Conservation (phyloP, 2,888 invertebrate genomes). For the Pemphredon lugubris region DNA sequence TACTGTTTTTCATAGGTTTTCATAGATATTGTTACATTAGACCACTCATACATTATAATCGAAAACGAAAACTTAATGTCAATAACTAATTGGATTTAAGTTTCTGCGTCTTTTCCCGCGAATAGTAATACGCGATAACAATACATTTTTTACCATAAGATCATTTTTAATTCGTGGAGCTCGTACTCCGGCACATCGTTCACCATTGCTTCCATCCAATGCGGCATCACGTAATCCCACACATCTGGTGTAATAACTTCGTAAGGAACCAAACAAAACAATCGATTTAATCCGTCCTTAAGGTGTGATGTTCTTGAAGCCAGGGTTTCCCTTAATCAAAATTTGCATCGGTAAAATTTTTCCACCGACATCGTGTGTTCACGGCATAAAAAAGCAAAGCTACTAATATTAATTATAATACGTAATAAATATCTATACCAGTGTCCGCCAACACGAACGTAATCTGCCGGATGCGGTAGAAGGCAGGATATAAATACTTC, state of each 20-base stretch:
- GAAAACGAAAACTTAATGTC: no score
- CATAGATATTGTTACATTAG: no score
- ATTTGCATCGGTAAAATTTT: conserved; percentile 5
- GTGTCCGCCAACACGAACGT: conserved; percentile 97
- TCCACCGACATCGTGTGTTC: not conserved
- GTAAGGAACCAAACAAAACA: conserved; percentile 98
- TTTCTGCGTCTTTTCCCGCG: no score
- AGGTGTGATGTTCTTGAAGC: conserved; percentile 94
- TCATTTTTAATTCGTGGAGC: conserved; percentile 90
- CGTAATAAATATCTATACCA: conserved; percentile 86
- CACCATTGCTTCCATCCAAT: conserved; percentile 99
- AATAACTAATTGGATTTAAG: no score
- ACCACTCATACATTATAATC: no score
- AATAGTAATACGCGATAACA: no score
- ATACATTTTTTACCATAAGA: conserved; percentile 82
- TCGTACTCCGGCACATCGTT: conserved; percentile 95
- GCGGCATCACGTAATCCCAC: conserved; percentile 99
- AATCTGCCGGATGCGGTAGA: conserved; percentile 97
- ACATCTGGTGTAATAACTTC: conserved; percentile 97
- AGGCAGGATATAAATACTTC: conserved; percentile 96
- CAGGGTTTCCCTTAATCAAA: conserved; percentile 87
- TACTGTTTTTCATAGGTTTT: no score
- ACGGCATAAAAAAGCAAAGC: no score
- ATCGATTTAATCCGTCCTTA: conserved; percentile 95
- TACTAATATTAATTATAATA: no score